Evolutionary conservation across 2,113 vertebrate genomes (phyloP), one percentile per base, ranked within the genome.

Genomic region (Bothrops jararaca): DNA sequence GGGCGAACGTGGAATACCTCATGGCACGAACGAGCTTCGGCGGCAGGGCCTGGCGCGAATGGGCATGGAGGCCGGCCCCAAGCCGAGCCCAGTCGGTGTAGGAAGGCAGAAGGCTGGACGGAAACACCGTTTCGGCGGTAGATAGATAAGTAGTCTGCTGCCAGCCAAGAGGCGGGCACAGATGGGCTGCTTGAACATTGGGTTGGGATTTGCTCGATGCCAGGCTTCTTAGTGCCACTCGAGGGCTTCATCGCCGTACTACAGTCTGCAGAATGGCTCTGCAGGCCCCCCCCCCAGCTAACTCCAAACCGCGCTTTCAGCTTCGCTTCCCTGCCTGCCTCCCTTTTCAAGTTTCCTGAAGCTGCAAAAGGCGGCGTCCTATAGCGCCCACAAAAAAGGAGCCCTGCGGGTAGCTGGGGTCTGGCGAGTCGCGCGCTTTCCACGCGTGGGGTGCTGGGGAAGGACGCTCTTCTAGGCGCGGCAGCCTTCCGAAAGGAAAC

Each of bases 21-120:
- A n/a, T n/a, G n/a, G n/a, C n/a, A n/a, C n/a, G n/a, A 58, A 94
- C 34, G 98, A 99, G 96, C 97, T 99, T 94, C 96, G 98, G n/a
- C 92, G 96, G n/a, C n/a, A 96, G 26, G 98, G 98, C 4, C 97
- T 99, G 96, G 97, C 97, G 1, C 96, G 96, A 18, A 96, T n/a
- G n/a, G 98, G 98, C 29, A 96, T 96, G 89, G 97, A 98, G 24
- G 92, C 94, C 91, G 89, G 94, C 54, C 56, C 42, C 88, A 92
- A 23, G 90, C 92, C 90, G 96, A 95, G 80, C 96, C n/a, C n/a
- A 97, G 97, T 96, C 92, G 12, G 92, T 29, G 18, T 13, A 74
- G n/a, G 64, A 18, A 74, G 22, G 11, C 48, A 29, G n/a, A n/a
- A 20, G 8, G 29, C 39, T 42, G 34, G 74, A 22, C 34, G 15